Conservation (phyloP, 2,888 invertebrate genomes). For the Willowsia nigromaculata region DNA sequence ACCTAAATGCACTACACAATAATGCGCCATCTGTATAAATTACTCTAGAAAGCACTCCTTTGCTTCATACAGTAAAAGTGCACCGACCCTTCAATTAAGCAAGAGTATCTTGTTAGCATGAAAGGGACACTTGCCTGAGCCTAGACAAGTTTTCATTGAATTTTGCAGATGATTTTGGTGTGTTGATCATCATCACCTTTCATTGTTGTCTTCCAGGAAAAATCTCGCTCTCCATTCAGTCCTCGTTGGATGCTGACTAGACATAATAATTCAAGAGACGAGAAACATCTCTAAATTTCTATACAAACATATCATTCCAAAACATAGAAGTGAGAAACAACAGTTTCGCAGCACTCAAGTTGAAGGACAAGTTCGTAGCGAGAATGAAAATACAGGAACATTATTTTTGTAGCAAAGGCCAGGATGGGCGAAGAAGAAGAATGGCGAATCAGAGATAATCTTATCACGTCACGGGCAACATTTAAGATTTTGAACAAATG, state of each 20-base stretch:
- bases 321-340: not conserved
- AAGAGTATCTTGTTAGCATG: not conserved
- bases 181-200: constrained; percentile 25
- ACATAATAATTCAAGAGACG: constrained; percentile 23
- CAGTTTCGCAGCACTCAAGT: constrained; percentile 20
- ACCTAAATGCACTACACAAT: no score
- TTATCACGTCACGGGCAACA: constrained; percentile 36
- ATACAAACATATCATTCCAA: not conserved
- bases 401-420: not conserved
- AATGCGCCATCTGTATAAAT: no score
- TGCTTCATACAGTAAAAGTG: not conserved
- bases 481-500: constrained; percentile 57
- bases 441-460: constrained; percentile 53
- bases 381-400: constrained; percentile 6
- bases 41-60: no score
- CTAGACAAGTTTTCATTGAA: not conserved
- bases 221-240: not conserved
- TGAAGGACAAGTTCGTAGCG: constrained; percentile 37
- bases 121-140: not conserved
- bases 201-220: constrained; percentile 19
- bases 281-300: not conserved
- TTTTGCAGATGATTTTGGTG: not conserved
- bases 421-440: not conserved
- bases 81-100: not conserved
- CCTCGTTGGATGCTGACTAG: constrained; percentile 8